Evolutionary conservation across 2,113 vertebrate genomes (phyloP), one percentile per base, ranked within the genome.

Genomic region (Pollachius pollachius): DNA sequence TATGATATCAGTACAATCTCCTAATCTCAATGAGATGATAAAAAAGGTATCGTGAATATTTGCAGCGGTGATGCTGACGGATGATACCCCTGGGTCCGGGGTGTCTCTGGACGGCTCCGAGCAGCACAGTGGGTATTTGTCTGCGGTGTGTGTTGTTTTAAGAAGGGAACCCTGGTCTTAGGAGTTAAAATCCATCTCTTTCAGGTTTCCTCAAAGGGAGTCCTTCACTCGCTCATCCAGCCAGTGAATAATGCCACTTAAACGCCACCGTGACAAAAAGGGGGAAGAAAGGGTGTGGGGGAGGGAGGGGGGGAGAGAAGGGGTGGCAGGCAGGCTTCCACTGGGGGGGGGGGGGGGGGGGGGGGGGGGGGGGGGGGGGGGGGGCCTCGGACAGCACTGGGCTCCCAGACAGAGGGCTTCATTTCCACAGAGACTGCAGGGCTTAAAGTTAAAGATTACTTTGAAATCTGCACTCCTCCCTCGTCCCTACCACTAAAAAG

Each of bases 401-500:
- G 89, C n/a, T 17, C 88, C 88, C 82, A 82, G 78, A 83, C 85
- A 81, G 74, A 80, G 84, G 75, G 85, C 84, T 89, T 89, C 84
- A 83, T 89, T 89, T 90, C 84, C 54, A 88, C 80, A 86, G 79
- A 79, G 88, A 87, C 90, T 87, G 88, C 75, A 69, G 87, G 91
- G 91, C 88, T 93, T 91, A 92, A 88, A 92, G 89, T 94, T 94
- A 95, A 97, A 96, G 96, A 95, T 96, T 93, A 95, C 94, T 94
- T 95, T 94, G 95, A 94, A 93, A 95, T 91, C 89, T 93, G 89
- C 79, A 89, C 89, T 88, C 89, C 85, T 69, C 68, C 61, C 30
- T 62, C 71, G 27, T 25, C 82, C 82, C 75, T 74, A 18, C 76
- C 87, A 48, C 11, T 48, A 48, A 48, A 48, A 9, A 9, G 8